Percentiles rank a stretch among this genome's conserved stretches.
Conservation (phyloP, 1,140 invertebrate species). For the Macrobrachium rosenbergii region DNA sequence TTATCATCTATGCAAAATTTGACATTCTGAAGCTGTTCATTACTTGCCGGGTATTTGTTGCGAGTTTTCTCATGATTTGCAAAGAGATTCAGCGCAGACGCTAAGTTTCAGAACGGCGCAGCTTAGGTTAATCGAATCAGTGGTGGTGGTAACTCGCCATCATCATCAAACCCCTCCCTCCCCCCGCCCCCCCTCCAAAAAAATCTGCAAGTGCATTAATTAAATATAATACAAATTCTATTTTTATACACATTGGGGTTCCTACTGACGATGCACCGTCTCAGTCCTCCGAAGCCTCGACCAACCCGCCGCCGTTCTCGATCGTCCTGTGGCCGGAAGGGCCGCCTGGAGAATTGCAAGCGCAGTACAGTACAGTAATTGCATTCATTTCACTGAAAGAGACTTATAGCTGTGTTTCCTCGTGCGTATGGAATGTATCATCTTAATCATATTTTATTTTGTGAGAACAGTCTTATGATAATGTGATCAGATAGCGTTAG, state of each 20-base stretch:
- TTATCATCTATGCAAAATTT: too few relatives aligned
- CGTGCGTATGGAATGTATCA: slow-evolving; percentile 54
- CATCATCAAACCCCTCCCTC: too few relatives aligned
- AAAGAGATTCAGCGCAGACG: too few relatives aligned
- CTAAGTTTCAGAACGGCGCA: too few relatives aligned
- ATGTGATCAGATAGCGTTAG: slow-evolving; percentile 44
- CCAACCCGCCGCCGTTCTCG: slow-evolving; percentile 50
- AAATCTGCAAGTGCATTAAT: slow-evolving; percentile 10
- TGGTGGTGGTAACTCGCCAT: too few relatives aligned
- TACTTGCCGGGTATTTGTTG: too few relatives aligned
- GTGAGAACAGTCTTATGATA: slow-evolving; percentile 56
- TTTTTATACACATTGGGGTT: slow-evolving; percentile 36
- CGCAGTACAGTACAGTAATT: too few relatives aligned
- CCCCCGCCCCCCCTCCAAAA: too few relatives aligned
- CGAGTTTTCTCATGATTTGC: too few relatives aligned
- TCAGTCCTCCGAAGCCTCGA: slow-evolving; percentile 20
- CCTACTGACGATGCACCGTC: slow-evolving; percentile 15
- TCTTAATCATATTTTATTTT: slow-evolving; percentile 55
- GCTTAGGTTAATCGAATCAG: too few relatives aligned
- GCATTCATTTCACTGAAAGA: slow-evolving; percentile 41
- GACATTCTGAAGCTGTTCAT: too few relatives aligned
- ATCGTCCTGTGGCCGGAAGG: slow-evolving; percentile 40
- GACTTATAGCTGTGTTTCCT: slow-evolving; percentile 54
- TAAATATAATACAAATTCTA: slow-evolving; percentile 31
- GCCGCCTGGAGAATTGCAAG: slow-evolving; percentile 38